Evolutionary conservation across 2,888 invertebrate genomes (phyloP), one percentile per base, ranked within the genome.

Genomic region (Thecocarcelia acutangulata): DNA sequence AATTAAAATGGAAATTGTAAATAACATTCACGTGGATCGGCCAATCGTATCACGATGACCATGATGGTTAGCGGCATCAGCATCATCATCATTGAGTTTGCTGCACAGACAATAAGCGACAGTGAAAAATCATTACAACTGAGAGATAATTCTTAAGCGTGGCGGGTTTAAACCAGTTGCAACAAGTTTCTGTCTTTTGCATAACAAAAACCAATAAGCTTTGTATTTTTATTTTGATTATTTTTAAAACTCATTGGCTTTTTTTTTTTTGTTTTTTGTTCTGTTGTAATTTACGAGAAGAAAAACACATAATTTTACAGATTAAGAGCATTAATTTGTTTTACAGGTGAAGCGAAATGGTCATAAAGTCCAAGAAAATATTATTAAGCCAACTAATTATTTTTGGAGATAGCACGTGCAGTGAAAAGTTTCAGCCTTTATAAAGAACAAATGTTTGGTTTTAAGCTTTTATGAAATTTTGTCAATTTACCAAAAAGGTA

Each of bases 151-250:
- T 58, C 68, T 64, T n/a, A 17, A 37, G 12, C 15, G 15, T 42
- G 56, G 9, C 58, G 52, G 50, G 42, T 70, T 78, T 66, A 33
- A 72, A 52, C 78, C 42, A 58, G 78, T 72, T 78, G 63, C 50
- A 72, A 59, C 78, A 33, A 52, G 72, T 64, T 64, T 54, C 13
- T 33, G 19, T 19, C 63, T 37, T 15, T 46, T 37, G 48, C 19
- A 42, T 42, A 28, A 24, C 17, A 33, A 19, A 13, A 66, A 48
- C 42, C n/a, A 56, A 46, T 44, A 24, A 63, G 9, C n/a, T 44
- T 54, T 64, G 17, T 33, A 17, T 13, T 15, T 63, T 33, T 44
- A 28, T 64, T 59, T 59, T 48, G 15, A 28, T 50, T 24, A 15
- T 21, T 12, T 50, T 70, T 50, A 5, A 17, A 70, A 40, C 21